Evolutionary conservation across 2,888 invertebrate genomes (phyloP), one percentile per base, ranked within the genome.

Genomic region (Poecilus cupreus): DNA sequence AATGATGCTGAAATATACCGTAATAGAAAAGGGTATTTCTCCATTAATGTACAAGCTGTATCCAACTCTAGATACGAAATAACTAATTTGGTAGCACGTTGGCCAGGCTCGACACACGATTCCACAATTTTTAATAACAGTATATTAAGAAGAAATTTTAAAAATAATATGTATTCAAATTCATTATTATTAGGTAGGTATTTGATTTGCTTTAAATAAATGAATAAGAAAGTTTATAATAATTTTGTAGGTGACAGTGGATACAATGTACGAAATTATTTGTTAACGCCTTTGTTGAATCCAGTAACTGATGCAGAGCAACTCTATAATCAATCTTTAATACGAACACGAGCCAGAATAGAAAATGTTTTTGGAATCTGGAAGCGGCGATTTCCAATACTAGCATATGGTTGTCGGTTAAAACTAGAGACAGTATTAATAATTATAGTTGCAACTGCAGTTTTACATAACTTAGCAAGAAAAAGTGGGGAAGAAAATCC

Each of bases 1-100:
- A 81, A 84, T 20, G 68, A 84, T 46, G 46, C 46, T 18, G 74
- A 74, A 74, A 13, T 74, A 22, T 74, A 22, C 11, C 20, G 74
- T 6, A 74, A 74, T 18, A 6, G 74, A 11, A 43, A 74, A 20
- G 6, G 24, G 0, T 74, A 46, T 74, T 74, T 74, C 18, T 74
- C 74, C 8, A 74, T 74, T n/a, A 74, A 74, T 22, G 74, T 74
- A 2, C 74, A 74, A 74, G 74, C 22, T 22, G 13, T 74, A 10
- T 6, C 20, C 5, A 74, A 74, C n/a, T 6, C 46, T 24, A 74
- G 46, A 10, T 46, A 46, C 11, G 75, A 75, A 75, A 16, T 75
- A 3, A 51, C 20, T 13, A 51, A 75, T 51, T n/a, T 49, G 16
- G 54, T 75, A 8, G 75, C 75, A 32, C 3, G 75, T 0, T 75